Evolutionary conservation across 2,888 invertebrate species (phyloP).

Genomic region (Sphaerophoria taeniata): DNA sequence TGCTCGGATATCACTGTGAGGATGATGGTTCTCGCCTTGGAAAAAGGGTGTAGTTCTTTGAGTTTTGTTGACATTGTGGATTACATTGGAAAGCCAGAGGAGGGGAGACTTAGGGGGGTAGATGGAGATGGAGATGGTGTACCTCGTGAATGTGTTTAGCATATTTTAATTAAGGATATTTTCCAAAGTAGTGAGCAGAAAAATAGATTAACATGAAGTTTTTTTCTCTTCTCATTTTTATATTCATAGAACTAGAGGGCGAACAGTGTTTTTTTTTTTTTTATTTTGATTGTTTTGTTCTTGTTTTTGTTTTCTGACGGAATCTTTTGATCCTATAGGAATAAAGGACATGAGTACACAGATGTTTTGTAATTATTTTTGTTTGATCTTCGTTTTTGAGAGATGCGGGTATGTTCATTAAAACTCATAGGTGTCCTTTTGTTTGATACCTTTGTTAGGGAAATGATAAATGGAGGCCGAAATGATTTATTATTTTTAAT

Average conservation of each 20-base stretch:
- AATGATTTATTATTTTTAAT: too few species aligned
- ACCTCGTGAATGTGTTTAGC: constrained; percentile 61
- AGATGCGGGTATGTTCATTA: neutral
- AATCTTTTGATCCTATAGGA: neutral
- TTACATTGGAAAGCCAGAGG: constrained; percentile 62
- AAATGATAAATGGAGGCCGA: too few species aligned
- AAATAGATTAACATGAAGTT: constrained; percentile 66
- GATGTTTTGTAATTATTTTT: neutral
- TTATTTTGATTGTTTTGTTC: neutral
- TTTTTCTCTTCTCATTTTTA: constrained; percentile 30
- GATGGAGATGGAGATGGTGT: constrained; percentile 32
- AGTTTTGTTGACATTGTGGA: constrained; percentile 71
- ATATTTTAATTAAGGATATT: constrained; percentile 74
- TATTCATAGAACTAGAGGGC: constrained; percentile 8
- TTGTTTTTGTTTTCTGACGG: neutral
- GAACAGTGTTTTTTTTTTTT: constrained; percentile 19
- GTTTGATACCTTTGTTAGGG: neutral
- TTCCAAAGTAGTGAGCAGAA: constrained; percentile 72
- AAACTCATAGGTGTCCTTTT: neutral
- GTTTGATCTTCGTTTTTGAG: neutral
- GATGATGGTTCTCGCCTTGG: constrained; percentile 29
- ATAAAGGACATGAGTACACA: neutral
- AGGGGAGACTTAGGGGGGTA: neutral
- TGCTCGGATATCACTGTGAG: neutral
- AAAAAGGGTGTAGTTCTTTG: constrained; percentile 51